These are phyloP conservation scores for Clarias gariepinus DNA, from an alignment of 2,113 vertebrate species.

Conservation along the genomic window DNA sequence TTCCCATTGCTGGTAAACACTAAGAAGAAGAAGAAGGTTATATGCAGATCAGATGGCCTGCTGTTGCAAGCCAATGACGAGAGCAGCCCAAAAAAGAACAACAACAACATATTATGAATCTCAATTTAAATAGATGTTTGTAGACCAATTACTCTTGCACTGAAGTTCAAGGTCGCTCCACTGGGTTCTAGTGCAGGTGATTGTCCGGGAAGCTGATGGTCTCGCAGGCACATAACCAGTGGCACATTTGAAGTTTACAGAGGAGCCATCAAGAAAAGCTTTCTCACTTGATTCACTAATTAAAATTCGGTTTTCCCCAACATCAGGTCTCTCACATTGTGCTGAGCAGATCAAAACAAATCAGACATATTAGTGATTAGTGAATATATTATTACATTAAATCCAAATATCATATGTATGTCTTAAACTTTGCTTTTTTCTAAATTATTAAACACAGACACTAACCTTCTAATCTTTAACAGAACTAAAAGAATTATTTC, in stretches of 20 bases:
- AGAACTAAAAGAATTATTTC: not conserved
- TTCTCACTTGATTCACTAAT: fast-evolving
- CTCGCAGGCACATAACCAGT: fast-evolving
- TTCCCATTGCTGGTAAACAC: too few relatives aligned
- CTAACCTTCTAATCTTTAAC: not conserved
- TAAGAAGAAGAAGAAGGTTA: too few relatives aligned
- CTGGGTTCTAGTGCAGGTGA: not conserved
- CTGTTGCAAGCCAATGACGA: too few relatives aligned
- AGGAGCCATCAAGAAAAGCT: not conserved
- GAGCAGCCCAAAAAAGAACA: too few relatives aligned
- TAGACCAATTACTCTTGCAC: conserved; percentile 58
- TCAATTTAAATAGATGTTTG: not conserved
- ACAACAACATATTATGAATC: not conserved
- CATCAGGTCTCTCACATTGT: conserved; percentile 37
- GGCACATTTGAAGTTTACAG: conserved; percentile 30
- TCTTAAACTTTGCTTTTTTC: not conserved
- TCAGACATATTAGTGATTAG: not conserved
- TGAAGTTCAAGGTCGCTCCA: conserved; percentile 39
- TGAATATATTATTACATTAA: not conserved
- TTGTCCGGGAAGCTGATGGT: conserved; percentile 23
- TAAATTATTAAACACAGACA: not conserved
- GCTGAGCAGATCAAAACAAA: conserved; percentile 36
- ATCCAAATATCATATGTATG: not conserved
- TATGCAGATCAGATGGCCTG: too few relatives aligned
- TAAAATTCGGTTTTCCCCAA: conserved; percentile 21